Percentiles rank a stretch among this genome's conserved stretches.
phyloP scores from a whole-genome alignment of 2,888 invertebrate species.

The Hylaea fasciaria region DNA sequence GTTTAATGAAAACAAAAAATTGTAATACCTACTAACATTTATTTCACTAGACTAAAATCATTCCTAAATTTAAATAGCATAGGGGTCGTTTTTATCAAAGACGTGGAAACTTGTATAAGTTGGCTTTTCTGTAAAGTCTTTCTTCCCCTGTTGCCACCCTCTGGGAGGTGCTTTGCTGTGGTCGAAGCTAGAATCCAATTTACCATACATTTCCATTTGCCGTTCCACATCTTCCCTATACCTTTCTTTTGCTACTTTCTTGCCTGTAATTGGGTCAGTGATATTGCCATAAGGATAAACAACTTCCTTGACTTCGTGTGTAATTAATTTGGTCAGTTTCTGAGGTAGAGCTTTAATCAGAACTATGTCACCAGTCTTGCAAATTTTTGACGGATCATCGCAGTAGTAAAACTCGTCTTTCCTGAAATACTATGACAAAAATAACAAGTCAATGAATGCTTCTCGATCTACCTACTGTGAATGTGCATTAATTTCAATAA shows the following conservation, averaged over 20 bases:
- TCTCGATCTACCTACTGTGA: not conserved
- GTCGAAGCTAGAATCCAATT: slow-evolving; percentile 87
- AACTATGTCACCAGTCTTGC: slow-evolving; percentile 93
- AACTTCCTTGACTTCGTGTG: slow-evolving; percentile 91
- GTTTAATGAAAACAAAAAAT: slow-evolving; percentile 8
- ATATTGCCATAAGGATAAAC: slow-evolving; percentile 93
- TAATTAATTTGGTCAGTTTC: slow-evolving; percentile 90
- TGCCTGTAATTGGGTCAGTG: slow-evolving; percentile 93
- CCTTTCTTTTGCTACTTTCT: slow-evolving; percentile 88
- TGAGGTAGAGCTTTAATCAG: slow-evolving; percentile 90
- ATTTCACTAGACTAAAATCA: slow-evolving; percentile 27
- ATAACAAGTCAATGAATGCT: not conserved
- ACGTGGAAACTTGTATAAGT: slow-evolving; percentile 92
- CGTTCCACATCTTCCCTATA: slow-evolving; percentile 91
- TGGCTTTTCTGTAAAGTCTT: slow-evolving; percentile 91
- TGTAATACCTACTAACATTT: slow-evolving; percentile 28
- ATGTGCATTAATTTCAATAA: too few species aligned
- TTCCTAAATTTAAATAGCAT: slow-evolving; percentile 83
- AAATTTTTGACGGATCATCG: slow-evolving; percentile 90
- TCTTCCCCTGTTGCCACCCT: slow-evolving; percentile 92
- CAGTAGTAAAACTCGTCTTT: slow-evolving; percentile 90
- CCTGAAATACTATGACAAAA: slow-evolving; percentile 89
- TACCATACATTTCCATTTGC: slow-evolving; percentile 88
- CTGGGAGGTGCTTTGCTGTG: slow-evolving; percentile 91
- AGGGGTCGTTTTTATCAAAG: slow-evolving; percentile 89